These are phyloP conservation scores for Eilema griseolum DNA, from an alignment of 2,888 invertebrate species.

Conservation along the genomic window DNA sequence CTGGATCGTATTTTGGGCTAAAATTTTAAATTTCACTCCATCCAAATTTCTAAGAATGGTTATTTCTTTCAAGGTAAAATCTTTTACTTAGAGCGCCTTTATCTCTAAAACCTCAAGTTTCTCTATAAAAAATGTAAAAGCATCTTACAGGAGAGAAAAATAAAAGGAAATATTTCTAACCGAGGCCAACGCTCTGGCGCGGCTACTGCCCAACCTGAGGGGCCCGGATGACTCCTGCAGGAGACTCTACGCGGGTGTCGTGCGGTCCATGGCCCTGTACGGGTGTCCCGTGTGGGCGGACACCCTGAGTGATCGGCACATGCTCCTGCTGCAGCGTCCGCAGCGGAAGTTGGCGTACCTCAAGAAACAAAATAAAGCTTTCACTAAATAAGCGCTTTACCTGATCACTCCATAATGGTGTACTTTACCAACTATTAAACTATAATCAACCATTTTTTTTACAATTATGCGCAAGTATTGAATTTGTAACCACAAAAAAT, in stretches of 20 bases:
- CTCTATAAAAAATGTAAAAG: constrained; percentile 50
- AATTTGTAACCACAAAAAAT: constrained; percentile 37
- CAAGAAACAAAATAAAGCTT: too few species aligned
- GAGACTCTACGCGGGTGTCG: too few species aligned
- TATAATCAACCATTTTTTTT: constrained; percentile 16
- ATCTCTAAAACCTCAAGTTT: constrained; percentile 43
- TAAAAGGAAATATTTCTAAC: constrained; percentile 45
- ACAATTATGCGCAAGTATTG: constrained; percentile 21
- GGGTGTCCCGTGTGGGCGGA: too few species aligned
- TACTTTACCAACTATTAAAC: constrained; percentile 17
- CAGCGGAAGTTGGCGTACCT: too few species aligned
- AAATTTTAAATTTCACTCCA: neutral
- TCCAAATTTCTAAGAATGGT: neutral
- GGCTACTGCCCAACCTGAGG: too few species aligned
- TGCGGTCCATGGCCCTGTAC: too few species aligned
- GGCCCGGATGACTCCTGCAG: too few species aligned
- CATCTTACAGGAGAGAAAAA: constrained; percentile 45
- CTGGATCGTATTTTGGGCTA: neutral
- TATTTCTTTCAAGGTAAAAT: neutral
- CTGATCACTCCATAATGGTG: constrained; percentile 13
- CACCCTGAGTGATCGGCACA: too few species aligned
- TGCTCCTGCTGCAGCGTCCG: too few species aligned
- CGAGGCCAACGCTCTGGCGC: too few species aligned
- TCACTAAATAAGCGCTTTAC: constrained; percentile 10
- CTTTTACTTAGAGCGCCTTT: constrained; percentile 34